These are phyloP conservation scores for Meriones psammophilus DNA, from an alignment of 2,797 vertebrate genomes.

Conservation along the genomic window DNA sequence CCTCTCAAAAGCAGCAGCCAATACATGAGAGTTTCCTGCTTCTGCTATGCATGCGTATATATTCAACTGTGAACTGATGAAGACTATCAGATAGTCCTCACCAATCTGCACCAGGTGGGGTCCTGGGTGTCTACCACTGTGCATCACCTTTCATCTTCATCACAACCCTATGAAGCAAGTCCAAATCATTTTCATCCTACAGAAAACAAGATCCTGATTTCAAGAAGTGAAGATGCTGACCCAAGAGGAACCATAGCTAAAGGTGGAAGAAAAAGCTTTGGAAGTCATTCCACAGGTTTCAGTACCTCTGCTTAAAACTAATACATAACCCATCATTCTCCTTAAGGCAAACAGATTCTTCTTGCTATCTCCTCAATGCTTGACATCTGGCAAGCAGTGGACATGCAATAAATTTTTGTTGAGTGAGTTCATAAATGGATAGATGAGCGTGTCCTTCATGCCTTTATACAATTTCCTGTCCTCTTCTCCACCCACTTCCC, in stretches of 20 bases:
- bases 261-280: slow-evolving; percentile 17
- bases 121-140: background rate
- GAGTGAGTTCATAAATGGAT: slow-evolving; percentile 18
- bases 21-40: background rate
- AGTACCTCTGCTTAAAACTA: background rate
- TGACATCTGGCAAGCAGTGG: slow-evolving; percentile 44
- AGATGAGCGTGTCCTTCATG: slow-evolving; percentile 29
- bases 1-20: background rate
- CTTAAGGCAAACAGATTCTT: background rate
- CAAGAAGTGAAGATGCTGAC: slow-evolving; percentile 21
- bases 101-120: too few species aligned
- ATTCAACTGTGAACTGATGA: background rate
- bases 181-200: background rate
- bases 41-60: background rate
- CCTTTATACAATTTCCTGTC: background rate
- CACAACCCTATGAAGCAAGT: background rate
- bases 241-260: background rate
- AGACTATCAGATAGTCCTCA: background rate
- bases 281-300: background rate
- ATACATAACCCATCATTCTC: background rate
- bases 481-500: background rate
- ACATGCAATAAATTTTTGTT: slow-evolving; percentile 38
- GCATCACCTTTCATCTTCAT: background rate
- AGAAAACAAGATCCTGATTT: background rate
- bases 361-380: slow-evolving; percentile 10